Evolutionary conservation across 1,140 invertebrate genomes (phyloP).

Genomic region (Meloidogyne floridensis): DNA sequence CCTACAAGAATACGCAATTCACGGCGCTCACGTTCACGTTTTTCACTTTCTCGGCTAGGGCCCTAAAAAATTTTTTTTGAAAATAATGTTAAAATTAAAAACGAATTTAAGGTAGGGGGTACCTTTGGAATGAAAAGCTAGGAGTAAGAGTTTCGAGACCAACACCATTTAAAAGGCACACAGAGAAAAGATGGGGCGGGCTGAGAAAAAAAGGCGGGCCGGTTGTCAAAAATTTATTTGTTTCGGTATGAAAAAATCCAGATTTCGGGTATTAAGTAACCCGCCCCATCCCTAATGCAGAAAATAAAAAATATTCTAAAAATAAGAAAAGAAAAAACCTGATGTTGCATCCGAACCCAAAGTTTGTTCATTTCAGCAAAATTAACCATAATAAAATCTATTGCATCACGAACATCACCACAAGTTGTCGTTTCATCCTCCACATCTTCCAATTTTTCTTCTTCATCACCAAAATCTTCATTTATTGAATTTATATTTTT

Average conservation of each 20-base stretch:
- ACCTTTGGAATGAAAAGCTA: too few species aligned
- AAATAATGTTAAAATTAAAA: too few species aligned
- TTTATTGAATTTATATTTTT: constrained; percentile 11
- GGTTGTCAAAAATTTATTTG: too few species aligned
- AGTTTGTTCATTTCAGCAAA: constrained; percentile 99
- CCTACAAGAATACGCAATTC: constrained; percentile 81
- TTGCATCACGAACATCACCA: constrained; percentile 79
- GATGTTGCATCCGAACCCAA: constrained; percentile 99
- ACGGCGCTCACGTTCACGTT: constrained; percentile 89
- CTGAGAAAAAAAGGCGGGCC: too few species aligned
- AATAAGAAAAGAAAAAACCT: constrained; percentile 67
- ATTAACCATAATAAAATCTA: constrained; percentile 96
- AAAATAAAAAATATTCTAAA: constrained; percentile 15
- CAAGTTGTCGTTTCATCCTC: constrained; percentile 53
- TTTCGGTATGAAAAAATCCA: too few species aligned
- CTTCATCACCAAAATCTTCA: constrained; percentile 27
- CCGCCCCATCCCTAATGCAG: too few species aligned
- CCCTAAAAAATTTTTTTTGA: constrained; percentile 68
- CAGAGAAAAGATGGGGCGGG: too few species aligned
- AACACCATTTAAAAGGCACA: too few species aligned
- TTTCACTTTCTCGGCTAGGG: constrained; percentile 85
- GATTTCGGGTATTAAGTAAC: too few species aligned
- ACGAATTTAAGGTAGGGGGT: too few species aligned
- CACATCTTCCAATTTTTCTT: constrained; percentile 36
- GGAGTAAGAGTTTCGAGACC: too few species aligned